These are phyloP conservation scores for Arnoldichthys spilopterus DNA, from an alignment of 2,797 vertebrate species.

Conservation along the genomic window DNA sequence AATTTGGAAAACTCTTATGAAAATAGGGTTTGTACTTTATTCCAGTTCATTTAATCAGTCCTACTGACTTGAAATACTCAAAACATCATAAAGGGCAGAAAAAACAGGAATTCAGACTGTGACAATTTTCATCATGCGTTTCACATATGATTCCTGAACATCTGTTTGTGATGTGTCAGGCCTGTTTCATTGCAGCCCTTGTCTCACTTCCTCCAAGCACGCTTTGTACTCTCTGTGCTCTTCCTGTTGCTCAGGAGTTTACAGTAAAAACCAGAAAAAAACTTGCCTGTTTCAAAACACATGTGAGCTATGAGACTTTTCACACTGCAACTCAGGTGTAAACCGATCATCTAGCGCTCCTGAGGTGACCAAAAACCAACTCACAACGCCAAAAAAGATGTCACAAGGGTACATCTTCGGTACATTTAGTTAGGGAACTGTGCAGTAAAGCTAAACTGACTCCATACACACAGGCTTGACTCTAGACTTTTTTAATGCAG, in stretches of 20 bases:
- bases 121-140: background rate
- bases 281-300: slow-evolving; percentile 24
- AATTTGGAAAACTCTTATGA: too few species aligned
- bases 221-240: slow-evolving; percentile 23
- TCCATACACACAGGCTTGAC: too few species aligned
- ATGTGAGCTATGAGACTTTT: slow-evolving; percentile 30
- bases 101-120: background rate
- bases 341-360: background rate
- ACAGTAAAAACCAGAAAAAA: slow-evolving; percentile 47
- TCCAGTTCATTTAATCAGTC: too few species aligned
- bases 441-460: too few species aligned
- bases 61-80: background rate
- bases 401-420: too few species aligned
- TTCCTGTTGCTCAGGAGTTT: slow-evolving; percentile 50
- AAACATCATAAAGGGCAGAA: background rate
- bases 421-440: too few species aligned
- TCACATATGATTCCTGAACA: background rate
- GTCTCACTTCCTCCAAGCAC: slow-evolving; percentile 26
- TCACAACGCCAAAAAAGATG: too few species aligned
- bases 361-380: background rate
- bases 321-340: slow-evolving; percentile 33
- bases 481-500: too few species aligned
- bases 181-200: slow-evolving; percentile 6
- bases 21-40: too few species aligned
- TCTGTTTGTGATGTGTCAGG: slow-evolving; percentile 9